A percentile compares a stretch with the other conserved stretches of the same genome.
phyloP scores from a whole-genome alignment of 2,113 vertebrate species.

The Labeo rohita region DNA sequence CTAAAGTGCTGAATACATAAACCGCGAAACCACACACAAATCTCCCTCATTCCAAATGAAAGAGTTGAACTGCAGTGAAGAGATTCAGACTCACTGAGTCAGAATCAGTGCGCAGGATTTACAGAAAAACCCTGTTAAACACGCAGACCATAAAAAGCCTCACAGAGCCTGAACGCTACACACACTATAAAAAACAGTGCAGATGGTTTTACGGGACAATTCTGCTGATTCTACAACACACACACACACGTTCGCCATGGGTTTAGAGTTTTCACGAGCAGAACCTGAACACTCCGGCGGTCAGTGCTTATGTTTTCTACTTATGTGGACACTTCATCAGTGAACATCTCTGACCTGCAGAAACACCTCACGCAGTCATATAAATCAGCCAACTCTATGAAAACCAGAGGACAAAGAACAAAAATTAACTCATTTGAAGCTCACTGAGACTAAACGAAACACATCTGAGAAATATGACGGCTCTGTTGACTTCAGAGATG shows the following conservation, averaged over 20 bases:
- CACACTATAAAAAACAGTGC: constrained; percentile 1
- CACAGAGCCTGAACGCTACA: background rate
- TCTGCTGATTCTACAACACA: background rate
- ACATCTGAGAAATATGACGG: background rate
- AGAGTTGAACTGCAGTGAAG: background rate
- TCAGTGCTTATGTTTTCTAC: background rate
- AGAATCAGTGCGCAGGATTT: background rate
- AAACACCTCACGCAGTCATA: background rate
- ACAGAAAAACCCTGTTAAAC: background rate
- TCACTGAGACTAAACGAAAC: background rate
- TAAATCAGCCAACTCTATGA: background rate
- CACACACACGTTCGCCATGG: background rate
- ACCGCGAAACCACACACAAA: background rate
- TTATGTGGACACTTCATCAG: background rate
- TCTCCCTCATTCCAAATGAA: background rate
- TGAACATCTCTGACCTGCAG: background rate
- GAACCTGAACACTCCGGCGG: background rate
- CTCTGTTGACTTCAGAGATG: background rate
- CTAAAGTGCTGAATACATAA: background rate
- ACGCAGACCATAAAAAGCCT: background rate
- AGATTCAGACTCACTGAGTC: background rate
- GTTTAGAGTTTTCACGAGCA: background rate
- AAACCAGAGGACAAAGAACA: background rate
- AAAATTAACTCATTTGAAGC: background rate
- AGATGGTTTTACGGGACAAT: background rate